phyloP scores from a whole-genome alignment of 2,113 vertebrate genomes.

The Cisticola juncidis region DNA sequence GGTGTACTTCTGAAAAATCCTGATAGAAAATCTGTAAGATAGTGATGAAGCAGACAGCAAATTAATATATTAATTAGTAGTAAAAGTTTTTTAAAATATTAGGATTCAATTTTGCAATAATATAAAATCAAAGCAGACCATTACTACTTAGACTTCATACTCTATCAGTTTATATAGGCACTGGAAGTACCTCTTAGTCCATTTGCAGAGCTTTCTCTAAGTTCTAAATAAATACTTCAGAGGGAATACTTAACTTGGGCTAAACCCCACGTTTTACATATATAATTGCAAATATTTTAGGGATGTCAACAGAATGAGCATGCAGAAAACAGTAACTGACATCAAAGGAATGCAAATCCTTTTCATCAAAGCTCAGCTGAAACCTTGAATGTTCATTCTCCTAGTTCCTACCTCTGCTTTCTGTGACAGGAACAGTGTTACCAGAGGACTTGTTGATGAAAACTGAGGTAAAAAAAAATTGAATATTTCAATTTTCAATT shows the following conservation, averaged over 20 bases:
- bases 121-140: not conserved
- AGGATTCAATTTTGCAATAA: not conserved
- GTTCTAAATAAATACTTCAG: not conserved
- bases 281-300: not conserved
- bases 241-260: not conserved
- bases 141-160: not conserved
- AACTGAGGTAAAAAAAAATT: not conserved
- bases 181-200: not conserved
- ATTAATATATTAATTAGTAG: not conserved
- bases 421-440: not conserved
- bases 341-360: not conserved
- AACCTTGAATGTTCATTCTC: not conserved
- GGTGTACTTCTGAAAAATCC: not conserved
- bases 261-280: not conserved
- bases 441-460: not conserved
- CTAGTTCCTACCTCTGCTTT: not conserved
- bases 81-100: not conserved
- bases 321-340: not conserved
- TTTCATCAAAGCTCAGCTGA: not conserved
- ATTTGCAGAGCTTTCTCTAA: not conserved
- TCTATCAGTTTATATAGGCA: not conserved
- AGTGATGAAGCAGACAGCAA: not conserved
- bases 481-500: not conserved
- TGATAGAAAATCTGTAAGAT: not conserved
- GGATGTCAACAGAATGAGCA: not conserved